Percentiles rank a stretch among this genome's conserved stretches.
Conservation (phyloP, 2,797 vertebrate species). For the Propithecus deckenii region DNA sequence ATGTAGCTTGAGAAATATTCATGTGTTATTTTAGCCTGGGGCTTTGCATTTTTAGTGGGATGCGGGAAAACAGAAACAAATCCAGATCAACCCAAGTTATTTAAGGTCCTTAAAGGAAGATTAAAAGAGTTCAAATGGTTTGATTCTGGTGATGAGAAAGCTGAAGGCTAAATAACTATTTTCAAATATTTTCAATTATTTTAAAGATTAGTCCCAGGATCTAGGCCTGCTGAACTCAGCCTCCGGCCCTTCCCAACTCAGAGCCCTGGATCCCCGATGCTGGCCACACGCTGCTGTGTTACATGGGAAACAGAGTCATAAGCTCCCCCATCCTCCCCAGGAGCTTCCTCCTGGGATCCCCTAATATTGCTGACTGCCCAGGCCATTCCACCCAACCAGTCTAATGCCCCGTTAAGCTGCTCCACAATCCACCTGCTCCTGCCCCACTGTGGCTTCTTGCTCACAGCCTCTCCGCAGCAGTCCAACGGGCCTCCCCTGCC, state of each 20-base stretch:
- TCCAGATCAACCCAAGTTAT: neutral
- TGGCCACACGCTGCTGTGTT: neutral
- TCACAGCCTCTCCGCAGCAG: neutral
- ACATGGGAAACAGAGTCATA: neutral
- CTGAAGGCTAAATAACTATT: neutral
- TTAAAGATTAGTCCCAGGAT: neutral
- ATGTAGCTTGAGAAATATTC: conserved; percentile 30
- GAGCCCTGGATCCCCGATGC: neutral
- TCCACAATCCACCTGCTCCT: neutral
- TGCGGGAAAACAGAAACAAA: neutral
- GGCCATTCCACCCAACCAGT: neutral
- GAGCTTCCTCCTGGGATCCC: neutral
- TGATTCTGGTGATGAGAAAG: conserved; percentile 15
- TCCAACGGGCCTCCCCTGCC: neutral
- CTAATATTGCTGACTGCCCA: neutral
- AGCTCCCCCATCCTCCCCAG: fast-evolving
- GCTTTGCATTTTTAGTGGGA: conserved; percentile 60
- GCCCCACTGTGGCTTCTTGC: neutral
- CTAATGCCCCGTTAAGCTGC: neutral
- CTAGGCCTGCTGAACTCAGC: neutral
- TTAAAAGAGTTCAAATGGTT: conserved; percentile 10
- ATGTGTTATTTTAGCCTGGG: neutral
- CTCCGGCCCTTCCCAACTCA: neutral
- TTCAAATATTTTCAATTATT: neutral
- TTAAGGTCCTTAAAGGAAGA: neutral